Evolutionary conservation across 2,888 invertebrate species (phyloP), one percentile per base, ranked within the genome.

Genomic region (Pachliopta kotzebuea): DNA sequence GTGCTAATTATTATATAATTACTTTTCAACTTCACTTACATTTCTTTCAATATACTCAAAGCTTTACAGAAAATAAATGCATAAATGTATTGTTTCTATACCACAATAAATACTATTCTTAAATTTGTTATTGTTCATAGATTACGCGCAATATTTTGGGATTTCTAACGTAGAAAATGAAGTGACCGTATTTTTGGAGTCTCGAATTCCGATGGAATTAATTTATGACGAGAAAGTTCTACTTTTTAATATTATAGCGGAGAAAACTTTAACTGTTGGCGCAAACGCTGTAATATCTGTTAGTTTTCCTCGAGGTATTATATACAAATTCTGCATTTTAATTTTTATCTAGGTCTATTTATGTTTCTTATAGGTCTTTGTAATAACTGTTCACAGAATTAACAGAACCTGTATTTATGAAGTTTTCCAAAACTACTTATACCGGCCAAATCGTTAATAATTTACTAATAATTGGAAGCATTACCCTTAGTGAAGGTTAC

Each of bases 191-290:
- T 64, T 71, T 50, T 63, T 81, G 17, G 72, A 63, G 55, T 69
- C 73, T 2, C 3, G 62, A 14, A 81, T 88, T 60, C 87, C 86
- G 8, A 80, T 79, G 60, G 83, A 85, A 53, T 55, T 88, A 24
- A 84, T 85, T 70, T 83, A 80, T 67, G 74, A 70, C 7, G 81
- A 84, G 69, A 86, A 86, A 65, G 73, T 83, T 60, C 71, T 88
- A n/a, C 53, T 81, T 20, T 82, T 88, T 62, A 84, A 74, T 67
- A 70, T 88, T 62, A 50, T 82, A 64, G 88, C 87, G 56, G 74
- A 77, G 31, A 87, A 85, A 67, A 76, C 78, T 21, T 76, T 83
- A 62, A 85, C 86, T n/a, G 81, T 87, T 1, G 86, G 84, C 2
- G 88, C 84, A 4, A 80, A 69, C 50, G 76, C 88, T 37, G 78